Base-by-base conservation (phyloP, 2,797 vertebrate genomes). In the Bradypus variegatus region DNA sequence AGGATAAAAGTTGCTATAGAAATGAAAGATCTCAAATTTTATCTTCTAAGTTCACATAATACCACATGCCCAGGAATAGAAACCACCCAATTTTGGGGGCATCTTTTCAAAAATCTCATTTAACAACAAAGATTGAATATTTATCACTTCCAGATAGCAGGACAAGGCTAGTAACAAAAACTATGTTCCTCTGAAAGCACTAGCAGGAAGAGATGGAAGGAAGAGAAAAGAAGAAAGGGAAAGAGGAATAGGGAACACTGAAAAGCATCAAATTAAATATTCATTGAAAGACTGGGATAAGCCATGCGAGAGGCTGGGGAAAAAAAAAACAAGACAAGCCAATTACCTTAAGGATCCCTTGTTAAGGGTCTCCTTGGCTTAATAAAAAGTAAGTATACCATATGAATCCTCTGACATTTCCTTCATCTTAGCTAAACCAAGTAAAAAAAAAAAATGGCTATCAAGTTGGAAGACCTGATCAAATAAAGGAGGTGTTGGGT, bases 261-360 rank as follows among this genome's bases (percentile, higher is more conserved):
- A 95, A 94, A 95, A 95, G 95, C 95, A 92, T 86, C 79, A 96
- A 96, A 95, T 95, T 93, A 96, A 96, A 96, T 93, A 92, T 48
- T 95, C 70, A 82, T 82, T 93, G 94, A 94, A 96, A 96, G 95
- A 96, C 78, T 29, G 16, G 92, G 91, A 91, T 94, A 96, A 96
- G 91, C 50, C 95, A 90, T 95, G 94, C 95, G 62, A 96, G 95
- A 97, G 93, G 41, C 88, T 92, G 85, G 92, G 92, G n/a, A n/a
- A 95, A 95, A 94, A 93, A 95, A 95, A 94, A 94, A 91, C 86
- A 95, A 77, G 70, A 92, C 78, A 89, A 92, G 94, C 69, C 62
- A 55, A 94, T 91, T 93, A 90, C n/a, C 90, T 92, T 82, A 90
- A 38, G 88, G 92, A 88, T 94, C 62, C 93, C 93, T 73, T 93